phyloP scores from a whole-genome alignment of 2,113 vertebrate genomes.

The Acrocephalus kingi region DNA sequence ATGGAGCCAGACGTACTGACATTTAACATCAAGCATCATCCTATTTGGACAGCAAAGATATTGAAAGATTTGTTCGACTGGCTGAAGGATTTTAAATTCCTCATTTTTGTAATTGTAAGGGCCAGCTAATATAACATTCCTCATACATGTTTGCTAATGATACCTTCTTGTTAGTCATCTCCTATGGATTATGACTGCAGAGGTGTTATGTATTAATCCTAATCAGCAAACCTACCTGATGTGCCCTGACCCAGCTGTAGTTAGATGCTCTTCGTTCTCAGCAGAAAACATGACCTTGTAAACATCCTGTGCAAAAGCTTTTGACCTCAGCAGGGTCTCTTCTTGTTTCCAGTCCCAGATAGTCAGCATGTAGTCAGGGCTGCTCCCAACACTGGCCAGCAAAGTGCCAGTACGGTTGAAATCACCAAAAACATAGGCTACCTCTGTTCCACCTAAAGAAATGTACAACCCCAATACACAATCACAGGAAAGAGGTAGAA shows the following conservation, averaged over 20 bases:
- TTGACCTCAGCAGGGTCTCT: constrained; percentile 81
- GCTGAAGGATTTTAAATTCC: background rate
- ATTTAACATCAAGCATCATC: background rate
- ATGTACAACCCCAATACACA: background rate
- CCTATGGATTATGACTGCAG: background rate
- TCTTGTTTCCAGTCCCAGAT: constrained; percentile 94
- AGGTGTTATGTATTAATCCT: background rate
- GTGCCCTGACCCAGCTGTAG: constrained; percentile 86
- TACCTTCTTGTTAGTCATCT: background rate
- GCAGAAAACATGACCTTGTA: constrained; percentile 89
- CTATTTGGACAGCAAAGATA: background rate
- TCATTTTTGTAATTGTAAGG: background rate
- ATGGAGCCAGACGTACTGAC: background rate
- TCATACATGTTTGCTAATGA: background rate
- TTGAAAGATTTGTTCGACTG: background rate
- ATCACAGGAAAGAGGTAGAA: background rate
- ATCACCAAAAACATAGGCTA: constrained; percentile 81
- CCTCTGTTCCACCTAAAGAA: constrained; percentile 83
- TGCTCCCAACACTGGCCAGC: constrained; percentile 85
- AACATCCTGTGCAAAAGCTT: constrained; percentile 90
- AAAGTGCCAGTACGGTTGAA: constrained; percentile 83
- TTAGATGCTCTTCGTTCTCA: constrained; percentile 84
- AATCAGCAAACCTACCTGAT: constrained; percentile 81
- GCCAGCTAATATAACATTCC: background rate
- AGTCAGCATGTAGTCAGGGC: constrained; percentile 87